Conservation (phyloP, 2,113 vertebrate genomes). For the Syrrhaptes paradoxus region DNA sequence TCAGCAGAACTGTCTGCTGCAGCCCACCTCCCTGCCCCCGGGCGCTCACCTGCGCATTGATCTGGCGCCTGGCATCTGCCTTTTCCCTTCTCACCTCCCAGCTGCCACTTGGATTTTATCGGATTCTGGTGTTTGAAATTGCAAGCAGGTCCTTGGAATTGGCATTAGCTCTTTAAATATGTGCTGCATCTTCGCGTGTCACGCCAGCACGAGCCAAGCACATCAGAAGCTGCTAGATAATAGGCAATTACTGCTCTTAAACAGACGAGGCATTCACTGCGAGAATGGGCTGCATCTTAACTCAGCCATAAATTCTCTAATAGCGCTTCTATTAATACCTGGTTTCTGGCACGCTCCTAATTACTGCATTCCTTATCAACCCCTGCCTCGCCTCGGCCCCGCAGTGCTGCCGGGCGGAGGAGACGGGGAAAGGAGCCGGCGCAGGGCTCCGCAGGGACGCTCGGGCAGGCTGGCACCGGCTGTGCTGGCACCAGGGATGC, state of each 20-base stretch:
- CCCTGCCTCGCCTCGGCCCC: not conserved
- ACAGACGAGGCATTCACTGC: constrained; percentile 48
- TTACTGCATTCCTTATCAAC: constrained; percentile 43
- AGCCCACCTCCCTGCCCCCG: not conserved
- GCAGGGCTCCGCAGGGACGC: not conserved
- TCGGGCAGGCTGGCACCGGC: accelerated
- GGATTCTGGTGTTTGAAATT: constrained; percentile 33
- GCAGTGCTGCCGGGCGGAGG: not conserved
- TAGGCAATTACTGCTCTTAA: constrained; percentile 73
- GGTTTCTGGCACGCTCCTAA: constrained; percentile 64
- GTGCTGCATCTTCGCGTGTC: constrained; percentile 40
- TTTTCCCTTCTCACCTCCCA: not conserved
- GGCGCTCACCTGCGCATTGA: not conserved
- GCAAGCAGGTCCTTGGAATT: constrained; percentile 41
- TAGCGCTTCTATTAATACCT: constrained; percentile 66
- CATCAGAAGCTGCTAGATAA: constrained; percentile 65
- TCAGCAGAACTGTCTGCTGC: not conserved
- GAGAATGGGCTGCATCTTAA: constrained; percentile 57
- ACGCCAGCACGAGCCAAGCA: constrained; percentile 55
- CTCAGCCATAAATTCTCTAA: constrained; percentile 64
- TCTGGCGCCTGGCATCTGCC: accelerated
- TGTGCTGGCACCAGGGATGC: too few species aligned
- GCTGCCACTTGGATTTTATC: not conserved
- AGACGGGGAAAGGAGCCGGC: not conserved
- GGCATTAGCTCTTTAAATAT: constrained; percentile 36